Conservation (phyloP, 2,797 vertebrate genomes). For the Tinamus major region DNA sequence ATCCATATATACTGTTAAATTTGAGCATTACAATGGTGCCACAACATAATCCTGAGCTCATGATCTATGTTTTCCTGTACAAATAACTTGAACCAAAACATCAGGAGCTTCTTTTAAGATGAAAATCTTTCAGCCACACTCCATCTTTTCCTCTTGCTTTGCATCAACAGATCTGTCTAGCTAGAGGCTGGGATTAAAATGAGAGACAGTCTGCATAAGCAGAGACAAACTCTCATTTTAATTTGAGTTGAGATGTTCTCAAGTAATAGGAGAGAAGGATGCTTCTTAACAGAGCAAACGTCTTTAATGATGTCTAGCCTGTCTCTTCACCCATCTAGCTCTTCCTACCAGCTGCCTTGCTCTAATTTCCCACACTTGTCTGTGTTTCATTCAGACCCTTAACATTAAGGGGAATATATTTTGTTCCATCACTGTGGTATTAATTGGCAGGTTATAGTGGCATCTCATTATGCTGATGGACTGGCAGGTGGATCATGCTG, state of each 20-base stretch:
- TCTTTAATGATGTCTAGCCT: not conserved
- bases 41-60: not conserved
- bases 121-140: rapidly evolving
- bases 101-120: not conserved
- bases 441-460: conserved; percentile 1
- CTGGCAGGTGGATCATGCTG: not conserved
- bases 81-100: not conserved
- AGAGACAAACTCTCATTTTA: conserved; percentile 1
- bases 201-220: not conserved
- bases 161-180: not conserved
- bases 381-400: not conserved
- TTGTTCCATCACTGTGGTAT: not conserved
- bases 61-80: not conserved
- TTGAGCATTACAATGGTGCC: not conserved
- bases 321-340: not conserved
- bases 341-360: not conserved
- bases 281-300: not conserved
- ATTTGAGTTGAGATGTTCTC: conserved; percentile 6
- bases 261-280: not conserved
- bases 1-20: not conserved
- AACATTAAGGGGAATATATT: not conserved
- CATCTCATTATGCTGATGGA: conserved; percentile 15
- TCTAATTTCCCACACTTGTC: not conserved
- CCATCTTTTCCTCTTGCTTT: not conserved
- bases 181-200: not conserved